These are phyloP conservation scores for Anser cygnoides DNA, from an alignment of 2,113 vertebrate genomes.

Conservation along the genomic window DNA sequence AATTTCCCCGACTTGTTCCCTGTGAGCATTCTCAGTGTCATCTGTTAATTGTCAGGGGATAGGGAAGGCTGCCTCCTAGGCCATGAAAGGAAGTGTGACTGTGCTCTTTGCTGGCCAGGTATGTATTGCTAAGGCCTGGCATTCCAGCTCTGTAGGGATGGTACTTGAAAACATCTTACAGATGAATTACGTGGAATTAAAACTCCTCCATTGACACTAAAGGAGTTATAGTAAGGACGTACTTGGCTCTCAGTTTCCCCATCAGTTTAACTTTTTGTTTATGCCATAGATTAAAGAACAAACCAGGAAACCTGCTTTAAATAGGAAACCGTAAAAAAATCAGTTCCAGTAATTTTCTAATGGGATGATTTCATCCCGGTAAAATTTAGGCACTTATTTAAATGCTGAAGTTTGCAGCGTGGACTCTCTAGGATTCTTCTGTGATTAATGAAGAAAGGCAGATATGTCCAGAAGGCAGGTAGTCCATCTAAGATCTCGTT, in stretches of 20 bases:
- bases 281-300: background rate
- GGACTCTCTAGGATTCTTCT: background rate
- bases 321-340: background rate
- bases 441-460: background rate
- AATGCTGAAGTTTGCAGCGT: background rate
- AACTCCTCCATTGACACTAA: background rate
- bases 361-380: background rate
- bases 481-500: background rate
- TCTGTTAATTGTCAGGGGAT: conserved; percentile 27
- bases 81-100: conserved; percentile 55
- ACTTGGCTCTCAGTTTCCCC: background rate
- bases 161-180: background rate
- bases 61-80: background rate
- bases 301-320: background rate
- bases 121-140: background rate
- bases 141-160: background rate
- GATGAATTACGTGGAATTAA: background rate
- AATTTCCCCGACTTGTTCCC: background rate
- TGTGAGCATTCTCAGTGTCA: conserved; percentile 1
- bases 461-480: background rate
- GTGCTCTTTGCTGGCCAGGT: background rate
- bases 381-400: background rate
- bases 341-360: background rate
- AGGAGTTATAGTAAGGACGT: background rate
- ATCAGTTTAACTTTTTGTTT: background rate